phyloP scores from a whole-genome alignment of 2,113 vertebrate species.

The Lasiurus cinereus region DNA sequence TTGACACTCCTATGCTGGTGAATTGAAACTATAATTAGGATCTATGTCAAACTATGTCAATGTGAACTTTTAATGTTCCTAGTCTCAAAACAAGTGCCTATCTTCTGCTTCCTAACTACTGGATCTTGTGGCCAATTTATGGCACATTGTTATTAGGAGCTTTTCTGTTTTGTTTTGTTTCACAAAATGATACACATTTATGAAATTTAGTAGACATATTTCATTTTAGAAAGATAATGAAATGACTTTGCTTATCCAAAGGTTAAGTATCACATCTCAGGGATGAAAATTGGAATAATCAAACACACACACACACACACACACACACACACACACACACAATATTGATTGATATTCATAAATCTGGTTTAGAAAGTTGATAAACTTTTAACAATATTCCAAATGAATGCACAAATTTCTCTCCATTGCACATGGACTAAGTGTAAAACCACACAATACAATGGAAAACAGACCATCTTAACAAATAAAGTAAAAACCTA shows the following conservation, averaged over 20 bases:
- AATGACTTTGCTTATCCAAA: background rate
- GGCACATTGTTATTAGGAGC: background rate
- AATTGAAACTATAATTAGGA: background rate
- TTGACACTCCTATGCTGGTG: constrained; percentile 44
- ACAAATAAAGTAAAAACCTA: constrained; percentile 36
- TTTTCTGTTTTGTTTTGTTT: background rate
- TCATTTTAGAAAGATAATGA: background rate
- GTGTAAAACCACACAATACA: background rate
- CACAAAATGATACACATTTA: background rate
- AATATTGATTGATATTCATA: background rate
- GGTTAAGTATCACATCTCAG: constrained; percentile 49
- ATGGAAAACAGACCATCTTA: background rate
- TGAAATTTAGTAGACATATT: background rate
- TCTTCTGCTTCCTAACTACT: background rate
- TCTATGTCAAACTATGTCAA: background rate
- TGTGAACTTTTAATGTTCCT: constrained; percentile 33
- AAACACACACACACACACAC: too few relatives aligned
- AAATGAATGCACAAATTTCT: background rate
- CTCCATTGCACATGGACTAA: background rate
- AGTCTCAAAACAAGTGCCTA: background rate
- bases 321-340: background rate
- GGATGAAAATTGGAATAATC: background rate
- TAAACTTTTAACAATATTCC: background rate
- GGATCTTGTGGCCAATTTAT: background rate
- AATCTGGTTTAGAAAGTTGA: background rate